Evolutionary conservation across 2,113 vertebrate genomes (phyloP).

Genomic region (Boulengeromyrus knoepffleri): DNA sequence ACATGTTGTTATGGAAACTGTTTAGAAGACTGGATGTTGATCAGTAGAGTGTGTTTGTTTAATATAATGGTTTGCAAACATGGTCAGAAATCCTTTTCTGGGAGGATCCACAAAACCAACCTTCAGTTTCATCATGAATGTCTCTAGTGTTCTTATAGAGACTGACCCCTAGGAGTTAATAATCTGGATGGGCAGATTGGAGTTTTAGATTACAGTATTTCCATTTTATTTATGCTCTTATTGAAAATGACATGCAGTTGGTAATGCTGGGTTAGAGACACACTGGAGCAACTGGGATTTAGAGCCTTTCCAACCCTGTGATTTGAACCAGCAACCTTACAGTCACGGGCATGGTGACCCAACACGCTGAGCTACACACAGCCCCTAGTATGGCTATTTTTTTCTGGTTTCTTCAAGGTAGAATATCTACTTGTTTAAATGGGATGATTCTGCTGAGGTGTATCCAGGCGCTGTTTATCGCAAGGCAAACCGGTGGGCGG

Average conservation of each 20-base stretch:
- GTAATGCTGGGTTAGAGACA: background rate
- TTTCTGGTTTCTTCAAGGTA: background rate
- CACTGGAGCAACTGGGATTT: background rate
- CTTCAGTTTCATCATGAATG: background rate
- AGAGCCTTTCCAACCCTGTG: background rate
- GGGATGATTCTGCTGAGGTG: background rate
- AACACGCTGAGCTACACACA: background rate
- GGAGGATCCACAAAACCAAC: background rate
- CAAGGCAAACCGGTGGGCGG: background rate
- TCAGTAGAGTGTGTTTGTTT: background rate
- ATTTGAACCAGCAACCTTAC: background rate
- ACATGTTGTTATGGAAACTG: background rate
- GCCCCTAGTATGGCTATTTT: background rate
- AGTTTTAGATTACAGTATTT: background rate
- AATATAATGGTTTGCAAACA: background rate
- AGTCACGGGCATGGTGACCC: background rate
- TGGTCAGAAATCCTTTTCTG: background rate
- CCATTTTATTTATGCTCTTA: background rate
- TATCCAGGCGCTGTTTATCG: background rate
- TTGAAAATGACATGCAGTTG: background rate
- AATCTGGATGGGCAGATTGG: background rate
- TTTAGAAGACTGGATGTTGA: background rate
- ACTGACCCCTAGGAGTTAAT: background rate
- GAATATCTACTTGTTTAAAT: background rate
- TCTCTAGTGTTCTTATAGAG: background rate